Base-by-base conservation (phyloP, 2,888 invertebrate genomes). In the Orthonevra nobilis region DNA sequence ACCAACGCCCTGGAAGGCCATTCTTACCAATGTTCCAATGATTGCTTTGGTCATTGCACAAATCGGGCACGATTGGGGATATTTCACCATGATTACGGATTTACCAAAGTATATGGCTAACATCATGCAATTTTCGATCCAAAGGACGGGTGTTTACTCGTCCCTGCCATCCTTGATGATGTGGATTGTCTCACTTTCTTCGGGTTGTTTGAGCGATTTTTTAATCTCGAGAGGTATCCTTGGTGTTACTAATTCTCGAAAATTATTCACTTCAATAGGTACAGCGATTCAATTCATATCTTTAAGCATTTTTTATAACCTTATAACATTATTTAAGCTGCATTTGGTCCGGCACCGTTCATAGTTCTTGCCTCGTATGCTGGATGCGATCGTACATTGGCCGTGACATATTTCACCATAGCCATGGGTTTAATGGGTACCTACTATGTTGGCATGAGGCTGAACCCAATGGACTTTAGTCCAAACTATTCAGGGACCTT, bases 11-110 rank as follows among this genome's bases (percentile, higher is more conserved):
- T 95, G 94, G 94, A 91, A 90, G 83, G 90, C 90, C 0, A 93
- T 95, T 58, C 88, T 93, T 12, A 92, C 90, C 64, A 94, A 92
- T 0, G 89, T 91, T 1, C 94, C 94, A 0, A 88, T 95, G 52
- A 92, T 94, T 91, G 94, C 94, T 0, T 86, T 95, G 9, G 92
- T 95, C 7, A 91, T 91, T 44, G 94, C 94, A 75, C 94, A 94
- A 89, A 89, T 91, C 48, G 91, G 91, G 6, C 92, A 92, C 85
- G 92, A 92, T 84, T 92, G 92, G 91, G 92, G 92, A 30, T 91
- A 92, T 85, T 92, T 90, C 83, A 92, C 91, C 1, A 91, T 92
- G 90, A 90, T 92, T 1, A 91, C 92, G 0, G 92, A 92, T 85
- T 87, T 93, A 52, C 92, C 92, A 10, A 91, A 91, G 82, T 92